Evolutionary conservation across 2,797 vertebrate genomes (phyloP), one percentile per base, ranked within the genome.

Genomic region (Spheniscus humboldti): DNA sequence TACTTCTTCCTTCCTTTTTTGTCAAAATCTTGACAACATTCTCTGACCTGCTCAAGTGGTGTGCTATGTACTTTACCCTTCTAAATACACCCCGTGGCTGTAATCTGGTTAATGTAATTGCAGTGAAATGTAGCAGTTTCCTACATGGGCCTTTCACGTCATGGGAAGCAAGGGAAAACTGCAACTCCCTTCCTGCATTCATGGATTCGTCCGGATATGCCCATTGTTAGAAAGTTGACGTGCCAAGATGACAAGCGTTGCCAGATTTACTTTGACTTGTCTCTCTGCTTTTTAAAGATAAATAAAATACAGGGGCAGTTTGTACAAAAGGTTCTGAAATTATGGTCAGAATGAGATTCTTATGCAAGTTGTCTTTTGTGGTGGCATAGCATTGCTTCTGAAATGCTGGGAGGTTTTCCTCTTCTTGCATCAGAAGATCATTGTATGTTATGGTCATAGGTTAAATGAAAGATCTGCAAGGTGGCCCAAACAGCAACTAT

Each of bases 81-180:
- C 53, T 28, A 4, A 43, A 28, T 7, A 30, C 27, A 27, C 5
- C 23, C 39, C 5, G 1, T 19, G 48, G 56, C 35, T 72, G 48
- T 28, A 45, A 23, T 72, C 28, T 64, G 23, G n/a, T 62, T 41
- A 0, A 31, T 37, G 47, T 6, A 22, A 30, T 10, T 56, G 48
- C 43, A 48, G 60, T 11, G 59, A 8, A 20, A 25, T 11, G 3
- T 1, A 2, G 5, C 28, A 28, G 35, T 39, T 50, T 43, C 31
- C 41, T 45, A 0, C 27, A 4, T 0, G 5, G 16, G 17, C 2
- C 27, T 35, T 43, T 62, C 57, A 17, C 18, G 16, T 7, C 27
- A 4, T 13, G n/a, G 79, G 35, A 28, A 55, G 41, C 0, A 1
- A 12, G 30, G 35, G 13, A 13, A 43, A 85, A 7, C 20, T 37